phyloP scores from a whole-genome alignment of 2,113 vertebrate genomes.

The Merops nubicus region DNA sequence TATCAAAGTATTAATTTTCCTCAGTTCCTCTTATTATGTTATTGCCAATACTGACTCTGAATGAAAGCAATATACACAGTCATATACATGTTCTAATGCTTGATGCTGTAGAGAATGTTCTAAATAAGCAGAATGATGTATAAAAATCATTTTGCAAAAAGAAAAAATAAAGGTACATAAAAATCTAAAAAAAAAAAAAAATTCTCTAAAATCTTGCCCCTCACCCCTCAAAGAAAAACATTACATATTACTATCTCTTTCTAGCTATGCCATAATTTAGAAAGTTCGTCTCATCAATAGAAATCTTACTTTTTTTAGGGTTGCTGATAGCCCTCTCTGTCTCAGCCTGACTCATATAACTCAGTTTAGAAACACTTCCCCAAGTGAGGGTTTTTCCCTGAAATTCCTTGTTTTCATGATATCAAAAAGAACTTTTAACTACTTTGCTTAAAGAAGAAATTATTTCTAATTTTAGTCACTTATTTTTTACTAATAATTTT shows the following conservation, averaged over 20 bases:
- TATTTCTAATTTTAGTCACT: not conserved
- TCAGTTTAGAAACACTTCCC: not conserved
- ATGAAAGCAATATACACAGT: not conserved
- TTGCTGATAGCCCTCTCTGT: not conserved
- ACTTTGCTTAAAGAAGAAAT: not conserved
- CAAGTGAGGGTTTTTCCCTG: not conserved
- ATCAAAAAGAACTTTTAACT: not conserved
- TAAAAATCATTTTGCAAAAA: not conserved
- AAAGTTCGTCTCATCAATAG: not conserved
- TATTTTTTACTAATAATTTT: not conserved
- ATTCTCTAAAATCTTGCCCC: not conserved
- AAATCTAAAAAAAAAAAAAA: not conserved
- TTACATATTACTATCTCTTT: not conserved
- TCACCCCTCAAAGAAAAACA: not conserved
- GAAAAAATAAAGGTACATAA: not conserved
- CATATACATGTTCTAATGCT: not conserved
- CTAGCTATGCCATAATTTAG: not conserved
- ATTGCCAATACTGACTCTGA: not conserved
- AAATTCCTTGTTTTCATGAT: not conserved
- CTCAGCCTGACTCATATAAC: not conserved
- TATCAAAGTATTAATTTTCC: not conserved
- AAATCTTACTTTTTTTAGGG: not conserved
- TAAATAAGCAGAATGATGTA: not conserved
- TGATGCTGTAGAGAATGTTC: not conserved
- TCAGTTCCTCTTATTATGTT: not conserved